A percentile compares a stretch with the other conserved stretches of the same genome.
phyloP scores from a whole-genome alignment of 2,888 invertebrate species.

The Lasioglossum pauxillum region DNA sequence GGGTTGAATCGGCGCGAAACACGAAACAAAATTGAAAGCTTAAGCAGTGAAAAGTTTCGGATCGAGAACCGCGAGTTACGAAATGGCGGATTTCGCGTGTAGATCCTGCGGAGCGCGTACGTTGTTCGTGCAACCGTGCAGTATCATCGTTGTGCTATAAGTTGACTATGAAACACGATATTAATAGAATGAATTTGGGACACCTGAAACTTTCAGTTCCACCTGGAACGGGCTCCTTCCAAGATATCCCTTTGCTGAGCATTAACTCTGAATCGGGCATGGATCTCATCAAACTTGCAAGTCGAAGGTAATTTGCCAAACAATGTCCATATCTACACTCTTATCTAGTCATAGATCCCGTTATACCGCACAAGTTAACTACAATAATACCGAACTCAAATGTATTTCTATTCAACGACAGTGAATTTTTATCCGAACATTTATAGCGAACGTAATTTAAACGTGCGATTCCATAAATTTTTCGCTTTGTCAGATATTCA shows the following conservation, averaged over 20 bases:
- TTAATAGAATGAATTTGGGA: slow-evolving; percentile 25
- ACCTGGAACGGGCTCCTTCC: not conserved
- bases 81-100: slow-evolving; percentile 25
- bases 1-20: not conserved
- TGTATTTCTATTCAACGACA: not conserved
- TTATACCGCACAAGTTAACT: not conserved
- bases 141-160: slow-evolving; percentile 30
- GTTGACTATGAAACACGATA: slow-evolving; percentile 42
- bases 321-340: not conserved
- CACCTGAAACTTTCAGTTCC: slow-evolving; percentile 21
- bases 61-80: not conserved
- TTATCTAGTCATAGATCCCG: not conserved
- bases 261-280: not conserved
- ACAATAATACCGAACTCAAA: not conserved
- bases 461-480: not conserved
- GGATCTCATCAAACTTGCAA: not conserved
- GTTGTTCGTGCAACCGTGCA: slow-evolving; percentile 30
- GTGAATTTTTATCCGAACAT: not conserved
- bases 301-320: not conserved
- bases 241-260: not conserved
- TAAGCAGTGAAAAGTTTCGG: not conserved
- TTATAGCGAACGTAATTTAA: not conserved
- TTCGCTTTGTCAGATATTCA: not conserved
- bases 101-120: slow-evolving; percentile 17
- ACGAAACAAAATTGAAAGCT: slow-evolving; percentile 8